Evolutionary conservation across 2,113 vertebrate genomes (phyloP).

Genomic region (Phalacrocorax carbo): DNA sequence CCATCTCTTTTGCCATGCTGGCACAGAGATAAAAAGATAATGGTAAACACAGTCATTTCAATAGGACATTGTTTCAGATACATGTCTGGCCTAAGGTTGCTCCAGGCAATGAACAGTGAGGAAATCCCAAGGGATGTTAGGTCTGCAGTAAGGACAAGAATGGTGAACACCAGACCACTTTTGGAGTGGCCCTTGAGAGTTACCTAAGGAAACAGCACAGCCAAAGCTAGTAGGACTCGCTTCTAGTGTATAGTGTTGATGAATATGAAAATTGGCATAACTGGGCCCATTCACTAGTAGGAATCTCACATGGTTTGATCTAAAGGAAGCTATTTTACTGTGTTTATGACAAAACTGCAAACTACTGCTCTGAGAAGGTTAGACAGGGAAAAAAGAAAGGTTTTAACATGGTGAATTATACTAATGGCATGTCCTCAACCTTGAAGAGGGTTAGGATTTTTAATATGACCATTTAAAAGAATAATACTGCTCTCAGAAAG

Average conservation of each 20-base stretch:
- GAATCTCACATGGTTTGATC: neutral
- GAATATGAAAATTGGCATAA: neutral
- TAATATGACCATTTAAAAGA: slow-evolving; percentile 27
- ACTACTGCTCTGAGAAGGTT: neutral
- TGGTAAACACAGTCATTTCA: neutral
- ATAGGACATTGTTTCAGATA: neutral
- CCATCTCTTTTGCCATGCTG: neutral
- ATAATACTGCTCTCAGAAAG: slow-evolving; percentile 6
- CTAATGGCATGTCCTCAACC: neutral
- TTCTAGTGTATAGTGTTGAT: neutral
- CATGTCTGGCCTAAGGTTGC: neutral
- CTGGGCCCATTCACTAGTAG: neutral
- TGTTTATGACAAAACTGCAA: neutral
- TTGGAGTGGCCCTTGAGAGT: neutral
- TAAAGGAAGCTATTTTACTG: neutral
- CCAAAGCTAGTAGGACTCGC: neutral
- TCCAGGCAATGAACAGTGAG: neutral
- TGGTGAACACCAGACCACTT: neutral
- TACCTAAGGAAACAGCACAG: neutral
- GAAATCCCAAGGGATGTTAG: neutral
- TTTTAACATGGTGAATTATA: slow-evolving; percentile 11
- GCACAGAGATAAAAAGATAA: neutral
- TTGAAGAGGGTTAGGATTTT: slow-evolving; percentile 13
- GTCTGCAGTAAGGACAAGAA: neutral
- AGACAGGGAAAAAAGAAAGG: neutral